These are phyloP conservation scores for Ormyrus pomaceus DNA, from an alignment of 2,888 invertebrate species.

Conservation along the genomic window DNA sequence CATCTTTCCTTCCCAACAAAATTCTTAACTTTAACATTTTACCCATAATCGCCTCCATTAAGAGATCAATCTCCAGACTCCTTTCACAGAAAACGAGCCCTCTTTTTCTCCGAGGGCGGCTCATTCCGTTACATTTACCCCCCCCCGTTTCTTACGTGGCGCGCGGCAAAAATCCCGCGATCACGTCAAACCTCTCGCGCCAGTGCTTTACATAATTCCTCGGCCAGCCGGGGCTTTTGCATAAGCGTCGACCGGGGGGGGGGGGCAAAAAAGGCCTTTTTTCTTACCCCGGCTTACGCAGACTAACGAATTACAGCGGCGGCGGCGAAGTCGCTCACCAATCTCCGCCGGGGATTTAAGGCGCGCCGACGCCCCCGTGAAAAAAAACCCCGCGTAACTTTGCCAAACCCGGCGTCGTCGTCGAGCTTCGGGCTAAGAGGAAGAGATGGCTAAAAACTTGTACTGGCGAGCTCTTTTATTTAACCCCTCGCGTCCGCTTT, in stretches of 20 bases:
- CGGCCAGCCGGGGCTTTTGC: background rate
- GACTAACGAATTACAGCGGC: constrained; percentile 7
- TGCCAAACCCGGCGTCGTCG: constrained; percentile 1
- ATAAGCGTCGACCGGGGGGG: background rate
- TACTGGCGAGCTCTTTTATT: too few relatives aligned
- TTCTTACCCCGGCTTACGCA: background rate
- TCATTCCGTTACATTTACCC: background rate
- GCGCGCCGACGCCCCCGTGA: background rate
- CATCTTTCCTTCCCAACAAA: too few relatives aligned
- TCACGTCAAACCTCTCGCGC: constrained; percentile 56
- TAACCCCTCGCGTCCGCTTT: too few relatives aligned
- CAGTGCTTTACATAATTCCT: constrained; percentile 56
- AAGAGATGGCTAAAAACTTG: too few relatives aligned
- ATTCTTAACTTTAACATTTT: too few relatives aligned
- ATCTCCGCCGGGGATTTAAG: constrained; percentile 20
- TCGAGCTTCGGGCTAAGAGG: background rate
- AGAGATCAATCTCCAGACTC: too few relatives aligned
- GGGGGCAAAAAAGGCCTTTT: background rate
- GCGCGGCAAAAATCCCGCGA: constrained; percentile 11
- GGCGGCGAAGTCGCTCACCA: background rate
- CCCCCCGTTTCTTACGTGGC: background rate
- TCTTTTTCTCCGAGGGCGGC: background rate
- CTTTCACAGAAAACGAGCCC: too few relatives aligned
- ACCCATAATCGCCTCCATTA: too few relatives aligned
- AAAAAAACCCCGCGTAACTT: background rate